phyloP scores from a whole-genome alignment of 2,888 invertebrate species.

The Platycheirus albimanus region DNA sequence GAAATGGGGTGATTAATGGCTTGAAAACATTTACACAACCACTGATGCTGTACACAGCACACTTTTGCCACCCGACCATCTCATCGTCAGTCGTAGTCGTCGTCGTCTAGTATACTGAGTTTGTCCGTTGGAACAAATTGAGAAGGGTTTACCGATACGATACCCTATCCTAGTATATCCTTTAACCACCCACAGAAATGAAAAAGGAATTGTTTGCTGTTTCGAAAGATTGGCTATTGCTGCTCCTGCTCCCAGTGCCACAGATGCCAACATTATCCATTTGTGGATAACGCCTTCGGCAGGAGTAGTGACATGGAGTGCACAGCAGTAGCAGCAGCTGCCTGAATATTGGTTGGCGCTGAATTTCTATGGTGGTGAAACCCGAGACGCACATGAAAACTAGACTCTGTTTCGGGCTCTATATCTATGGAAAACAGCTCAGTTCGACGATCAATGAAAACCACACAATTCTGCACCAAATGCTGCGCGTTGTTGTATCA shows the following conservation, averaged over 20 bases:
- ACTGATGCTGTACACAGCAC: slow-evolving; percentile 66
- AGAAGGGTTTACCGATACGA: slow-evolving; percentile 71
- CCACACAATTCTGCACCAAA: slow-evolving; percentile 70
- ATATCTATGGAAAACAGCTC: slow-evolving; percentile 47
- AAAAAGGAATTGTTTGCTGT: slow-evolving; percentile 66
- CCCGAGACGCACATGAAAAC: slow-evolving; percentile 50
- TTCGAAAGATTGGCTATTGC: slow-evolving; percentile 71
- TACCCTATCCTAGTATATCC: slow-evolving; percentile 31
- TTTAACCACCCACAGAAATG: slow-evolving; percentile 47
- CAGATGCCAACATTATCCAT: slow-evolving; percentile 69
- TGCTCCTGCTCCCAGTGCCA: slow-evolving; percentile 40
- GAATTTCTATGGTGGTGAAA: slow-evolving; percentile 62
- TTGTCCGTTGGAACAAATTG: slow-evolving; percentile 62
- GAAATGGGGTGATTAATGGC: slow-evolving; percentile 83
- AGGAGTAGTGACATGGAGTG: slow-evolving; percentile 39
- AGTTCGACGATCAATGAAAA: slow-evolving; percentile 67
- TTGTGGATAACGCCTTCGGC: slow-evolving; percentile 74
- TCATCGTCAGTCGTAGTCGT: slow-evolving; percentile 27
- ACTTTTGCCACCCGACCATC: slow-evolving; percentile 58
- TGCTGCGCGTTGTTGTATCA: slow-evolving; percentile 61
- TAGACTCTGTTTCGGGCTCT: slow-evolving; percentile 13
- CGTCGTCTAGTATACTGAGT: slow-evolving; percentile 13
- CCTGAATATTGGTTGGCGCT: slow-evolving; percentile 63
- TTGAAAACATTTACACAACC: slow-evolving; percentile 82
- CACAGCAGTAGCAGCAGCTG: slow-evolving; percentile 55